Evolutionary conservation across 2,888 invertebrate genomes (phyloP).

Genomic region (Drosophila conformis): DNA sequence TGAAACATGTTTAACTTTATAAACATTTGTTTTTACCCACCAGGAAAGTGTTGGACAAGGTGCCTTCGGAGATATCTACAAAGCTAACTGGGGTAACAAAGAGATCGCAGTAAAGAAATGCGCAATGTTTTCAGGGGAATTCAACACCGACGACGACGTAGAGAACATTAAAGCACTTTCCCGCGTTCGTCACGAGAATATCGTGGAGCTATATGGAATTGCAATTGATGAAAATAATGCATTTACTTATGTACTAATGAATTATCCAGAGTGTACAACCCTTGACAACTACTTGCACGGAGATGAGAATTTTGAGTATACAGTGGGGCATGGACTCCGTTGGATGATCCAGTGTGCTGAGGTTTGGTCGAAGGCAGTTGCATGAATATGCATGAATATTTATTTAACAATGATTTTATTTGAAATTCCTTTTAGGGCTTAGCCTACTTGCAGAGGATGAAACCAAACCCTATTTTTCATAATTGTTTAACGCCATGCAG

Average conservation of each 20-base stretch:
- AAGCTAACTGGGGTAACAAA: background rate
- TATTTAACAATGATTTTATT: background rate
- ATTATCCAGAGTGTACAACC: slow-evolving; percentile 1
- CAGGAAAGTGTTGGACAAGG: background rate
- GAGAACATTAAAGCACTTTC: background rate
- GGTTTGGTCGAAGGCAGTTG: background rate
- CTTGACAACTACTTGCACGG: slow-evolving; percentile 15
- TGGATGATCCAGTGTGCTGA: slow-evolving; percentile 18
- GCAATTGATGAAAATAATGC: background rate
- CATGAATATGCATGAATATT: background rate
- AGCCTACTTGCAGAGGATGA: background rate
- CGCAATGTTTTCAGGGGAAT: background rate
- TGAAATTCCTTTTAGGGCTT: background rate
- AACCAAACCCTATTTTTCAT: background rate
- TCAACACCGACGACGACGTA: background rate
- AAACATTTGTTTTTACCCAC: background rate
- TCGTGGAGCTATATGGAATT: slow-evolving; percentile 10
- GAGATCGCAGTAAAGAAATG: too few species aligned
- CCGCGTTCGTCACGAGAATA: slow-evolving; percentile 6
- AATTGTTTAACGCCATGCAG: background rate
- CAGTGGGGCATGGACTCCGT: background rate
- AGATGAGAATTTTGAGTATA: background rate
- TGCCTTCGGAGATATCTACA: slow-evolving; percentile 1
- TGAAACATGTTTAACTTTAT: background rate
- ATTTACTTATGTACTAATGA: background rate